Evolutionary conservation across 2,888 invertebrate species (phyloP).

Genomic region (Hypsopygia costalis): DNA sequence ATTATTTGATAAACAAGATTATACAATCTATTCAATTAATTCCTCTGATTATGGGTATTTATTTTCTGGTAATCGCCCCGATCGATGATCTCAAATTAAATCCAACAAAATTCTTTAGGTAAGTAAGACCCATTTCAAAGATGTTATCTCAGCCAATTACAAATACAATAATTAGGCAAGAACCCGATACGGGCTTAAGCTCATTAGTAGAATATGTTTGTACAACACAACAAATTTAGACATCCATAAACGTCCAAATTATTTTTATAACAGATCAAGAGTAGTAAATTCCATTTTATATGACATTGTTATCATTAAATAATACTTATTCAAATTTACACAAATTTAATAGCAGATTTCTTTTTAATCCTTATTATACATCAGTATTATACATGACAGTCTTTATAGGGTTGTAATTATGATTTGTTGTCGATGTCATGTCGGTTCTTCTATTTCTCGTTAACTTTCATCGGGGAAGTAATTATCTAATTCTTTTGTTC

Average conservation of each 20-base stretch:
- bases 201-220: slow-evolving; percentile 3
- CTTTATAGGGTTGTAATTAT: slow-evolving; percentile 35
- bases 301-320: slow-evolving; percentile 11
- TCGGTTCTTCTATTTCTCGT: slow-evolving; percentile 44
- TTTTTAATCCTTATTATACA: slow-evolving; percentile 15
- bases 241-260: slow-evolving; percentile 1
- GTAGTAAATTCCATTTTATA: slow-evolving; percentile 14
- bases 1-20: no score
- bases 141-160: slow-evolving; percentile 26
- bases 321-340: slow-evolving; percentile 21
- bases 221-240: slow-evolving; percentile 7
- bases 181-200: neutral
- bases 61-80: no score
- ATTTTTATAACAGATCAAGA: slow-evolving; percentile 8
- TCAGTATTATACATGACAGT: slow-evolving; percentile 11
- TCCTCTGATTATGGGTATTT: no score
- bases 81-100: slow-evolving; percentile 8
- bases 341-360: slow-evolving; percentile 22
- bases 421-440: slow-evolving; percentile 40
- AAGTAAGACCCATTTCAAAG: slow-evolving; percentile 16
- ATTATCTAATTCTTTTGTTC: slow-evolving; percentile 71
- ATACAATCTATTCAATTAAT: no score
- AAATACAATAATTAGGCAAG: slow-evolving; percentile 16
- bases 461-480: slow-evolving; percentile 66
- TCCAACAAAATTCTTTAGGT: slow-evolving; percentile 15